These are phyloP conservation scores for Acropora tenuis DNA, from an alignment of 64 coral and sea anemone species.

Conservation along the genomic window DNA sequence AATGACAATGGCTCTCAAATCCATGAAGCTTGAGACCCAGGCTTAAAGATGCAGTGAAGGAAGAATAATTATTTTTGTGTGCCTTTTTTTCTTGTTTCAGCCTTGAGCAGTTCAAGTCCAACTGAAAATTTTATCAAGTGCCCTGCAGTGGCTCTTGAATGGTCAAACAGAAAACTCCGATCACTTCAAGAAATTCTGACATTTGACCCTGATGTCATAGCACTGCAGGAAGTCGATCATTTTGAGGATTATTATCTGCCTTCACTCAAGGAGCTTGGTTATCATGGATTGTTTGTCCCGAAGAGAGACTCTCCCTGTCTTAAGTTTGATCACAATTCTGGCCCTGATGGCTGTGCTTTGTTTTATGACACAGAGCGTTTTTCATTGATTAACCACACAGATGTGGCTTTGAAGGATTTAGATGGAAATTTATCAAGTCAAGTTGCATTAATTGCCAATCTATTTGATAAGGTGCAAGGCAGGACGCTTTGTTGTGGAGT, in stretches of 20 bases:
- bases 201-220: constrained; percentile 85
- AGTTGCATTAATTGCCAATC: constrained; percentile 80
- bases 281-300: constrained; percentile 70
- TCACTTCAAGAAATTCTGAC: constrained; percentile 77
- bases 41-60: no score
- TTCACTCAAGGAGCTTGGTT: constrained; percentile 71
- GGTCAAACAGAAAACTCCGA: constrained; percentile 79
- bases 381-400: constrained; percentile 41
- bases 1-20: no score
- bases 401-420: constrained; percentile 55
- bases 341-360: constrained; percentile 88
- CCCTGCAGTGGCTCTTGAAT: constrained; percentile 70
- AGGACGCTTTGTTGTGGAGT: constrained; percentile 65
- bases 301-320: constrained; percentile 93
- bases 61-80: no score
- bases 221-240: constrained; percentile 96
- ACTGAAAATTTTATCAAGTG: constrained; percentile 95
- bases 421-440: constrained; percentile 74
- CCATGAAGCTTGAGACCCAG: no score
- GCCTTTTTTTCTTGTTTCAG: constrained; percentile 43
- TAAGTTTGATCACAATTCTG: constrained; percentile 80
- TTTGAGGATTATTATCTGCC: constrained; percentile 87
- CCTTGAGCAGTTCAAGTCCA: constrained; percentile 78
- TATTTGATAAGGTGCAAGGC: constrained; percentile 48
- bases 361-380: constrained; percentile 85